phyloP scores from a whole-genome alignment of 2,797 vertebrate genomes.

The Eidolon dupreanum region DNA sequence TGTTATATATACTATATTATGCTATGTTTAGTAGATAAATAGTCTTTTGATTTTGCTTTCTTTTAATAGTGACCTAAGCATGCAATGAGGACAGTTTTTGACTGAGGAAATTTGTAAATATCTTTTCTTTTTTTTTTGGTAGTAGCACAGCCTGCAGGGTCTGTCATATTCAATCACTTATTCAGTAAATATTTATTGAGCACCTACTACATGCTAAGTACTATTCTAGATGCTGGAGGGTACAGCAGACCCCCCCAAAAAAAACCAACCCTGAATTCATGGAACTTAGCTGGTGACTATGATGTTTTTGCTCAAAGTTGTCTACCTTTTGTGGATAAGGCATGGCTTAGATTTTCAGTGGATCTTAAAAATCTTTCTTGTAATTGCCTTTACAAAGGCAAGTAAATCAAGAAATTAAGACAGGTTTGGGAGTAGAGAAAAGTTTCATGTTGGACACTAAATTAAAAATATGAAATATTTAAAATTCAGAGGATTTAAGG shows the following conservation, averaged over 20 bases:
- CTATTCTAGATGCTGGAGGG: neutral
- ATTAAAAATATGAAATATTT: conserved; percentile 35
- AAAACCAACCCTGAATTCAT: neutral
- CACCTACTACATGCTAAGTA: neutral
- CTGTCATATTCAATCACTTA: neutral
- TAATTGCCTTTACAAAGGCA: conserved; percentile 32
- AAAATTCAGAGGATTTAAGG: conserved; percentile 47
- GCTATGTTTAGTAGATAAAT: neutral
- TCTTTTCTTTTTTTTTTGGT: neutral
- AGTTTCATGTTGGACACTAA: conserved; percentile 12
- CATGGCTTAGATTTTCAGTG: neutral
- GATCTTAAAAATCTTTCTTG: conserved; percentile 35
- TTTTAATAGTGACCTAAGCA: neutral
- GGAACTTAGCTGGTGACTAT: neutral
- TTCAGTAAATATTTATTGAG: neutral
- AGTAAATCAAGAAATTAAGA: conserved; percentile 62
- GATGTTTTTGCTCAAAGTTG: neutral
- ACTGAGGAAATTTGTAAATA: neutral
- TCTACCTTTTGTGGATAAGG: neutral
- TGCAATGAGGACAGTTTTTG: neutral
- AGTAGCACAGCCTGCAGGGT: neutral
- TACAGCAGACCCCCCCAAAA: neutral
- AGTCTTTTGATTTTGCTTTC: neutral
- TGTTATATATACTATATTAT: neutral
- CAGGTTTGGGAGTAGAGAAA: neutral